phyloP scores from a whole-genome alignment of 2,888 invertebrate species.

The Teleiodes luculella region DNA sequence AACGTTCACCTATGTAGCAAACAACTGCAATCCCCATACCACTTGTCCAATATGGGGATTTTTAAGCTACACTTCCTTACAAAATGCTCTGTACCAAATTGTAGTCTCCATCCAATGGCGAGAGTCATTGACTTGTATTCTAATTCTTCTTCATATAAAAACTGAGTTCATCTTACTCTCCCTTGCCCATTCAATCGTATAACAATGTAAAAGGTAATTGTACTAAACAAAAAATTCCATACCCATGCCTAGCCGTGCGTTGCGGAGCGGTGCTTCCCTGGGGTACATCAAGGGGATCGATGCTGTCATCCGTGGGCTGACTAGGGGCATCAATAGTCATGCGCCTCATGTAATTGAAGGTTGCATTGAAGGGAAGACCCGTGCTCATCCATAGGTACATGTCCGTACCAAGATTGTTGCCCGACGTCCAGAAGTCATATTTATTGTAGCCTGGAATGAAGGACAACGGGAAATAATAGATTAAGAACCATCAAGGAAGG shows the following conservation, averaged over 20 bases:
- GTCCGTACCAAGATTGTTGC: constrained; percentile 90
- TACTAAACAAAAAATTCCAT: constrained; percentile 31
- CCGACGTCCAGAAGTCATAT: constrained; percentile 93
- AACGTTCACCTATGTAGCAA: too few species aligned
- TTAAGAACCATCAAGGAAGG: not conserved
- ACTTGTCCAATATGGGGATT: too few species aligned
- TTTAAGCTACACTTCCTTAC: too few species aligned
- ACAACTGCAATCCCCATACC: too few species aligned
- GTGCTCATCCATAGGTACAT: constrained; percentile 95
- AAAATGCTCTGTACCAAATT: too few species aligned
- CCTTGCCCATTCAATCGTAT: not conserved
- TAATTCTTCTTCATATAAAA: too few species aligned
- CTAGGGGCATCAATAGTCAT: constrained; percentile 76
- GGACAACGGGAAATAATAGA: not conserved
- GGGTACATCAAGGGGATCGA: constrained; percentile 81
- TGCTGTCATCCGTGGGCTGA: constrained; percentile 75
- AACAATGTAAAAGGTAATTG: not conserved
- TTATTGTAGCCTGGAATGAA: constrained; percentile 82
- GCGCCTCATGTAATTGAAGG: constrained; percentile 88
- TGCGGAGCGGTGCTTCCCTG: constrained; percentile 88
- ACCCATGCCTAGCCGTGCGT: constrained; percentile 87
- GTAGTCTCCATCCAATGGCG: too few species aligned
- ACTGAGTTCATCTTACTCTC: not conserved
- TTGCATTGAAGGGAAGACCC: constrained; percentile 90
- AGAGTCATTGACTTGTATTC: too few species aligned